Base-by-base conservation (phyloP, 2,888 invertebrate genomes). In the Ptychoptera contaminata region DNA sequence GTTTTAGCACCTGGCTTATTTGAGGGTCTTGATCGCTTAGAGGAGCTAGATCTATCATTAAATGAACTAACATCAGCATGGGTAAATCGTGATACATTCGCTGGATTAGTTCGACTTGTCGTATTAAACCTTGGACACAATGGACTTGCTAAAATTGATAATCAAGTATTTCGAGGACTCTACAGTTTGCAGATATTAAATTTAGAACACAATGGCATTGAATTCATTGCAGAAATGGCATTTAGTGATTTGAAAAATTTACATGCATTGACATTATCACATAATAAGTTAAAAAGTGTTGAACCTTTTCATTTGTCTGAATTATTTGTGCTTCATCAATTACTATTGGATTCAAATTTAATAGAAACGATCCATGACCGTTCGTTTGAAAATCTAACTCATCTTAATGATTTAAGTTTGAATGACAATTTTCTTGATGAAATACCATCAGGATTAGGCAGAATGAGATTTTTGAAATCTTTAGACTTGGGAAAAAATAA, bases 401-500 rank as follows among this genome's bases (percentile, higher is more conserved):
- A 78, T 59, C 69, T 86, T 36, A 78, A 82, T 60, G 85, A 84
- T 61, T 69, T 86, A 52, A 79, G 81, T 38, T 65, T 86, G 50
- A 81, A 79, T 56, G 79, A 77, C 47, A 86, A 86, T 66, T 67
- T 72, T 56, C 68, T 86, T 54, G 74, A 73, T 36, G 75, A 76
- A 52, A 72, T 81, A 47, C 82, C 85, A 48, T 72, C 71, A 55
- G 82, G 82, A 37, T 72, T 83, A 49, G 75, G 76, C 53, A 76
- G 75, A 52, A 67, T 85, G 49, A 67, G 73, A 52, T 76, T 77
- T 56, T 67, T 88, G 55, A 80, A 79, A 57, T 79, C 80, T 23
- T 68, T 90, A 47, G 84, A 86, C 66, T 70, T 90, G 53, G 84
- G 83, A 40, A 82, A 84, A 67, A 90, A 90, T 65, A 72, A 73